A percentile compares a stretch with the other conserved stretches of the same genome.
phyloP scores from a whole-genome alignment of 1,140 invertebrate genomes.

The Hermetia illucens region DNA sequence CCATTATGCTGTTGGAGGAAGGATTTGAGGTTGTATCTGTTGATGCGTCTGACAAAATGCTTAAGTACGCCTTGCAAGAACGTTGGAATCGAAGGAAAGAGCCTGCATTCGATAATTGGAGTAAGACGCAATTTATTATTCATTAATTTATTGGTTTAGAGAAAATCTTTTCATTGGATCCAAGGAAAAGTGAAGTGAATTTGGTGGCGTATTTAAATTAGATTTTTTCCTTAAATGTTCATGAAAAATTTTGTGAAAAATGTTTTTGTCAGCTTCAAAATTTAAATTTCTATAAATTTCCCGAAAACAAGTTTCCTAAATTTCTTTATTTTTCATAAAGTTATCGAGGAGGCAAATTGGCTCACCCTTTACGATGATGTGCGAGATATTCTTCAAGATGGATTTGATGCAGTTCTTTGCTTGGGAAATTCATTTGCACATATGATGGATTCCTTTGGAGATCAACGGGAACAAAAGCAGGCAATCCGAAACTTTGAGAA shows the following conservation, averaged over 20 bases:
- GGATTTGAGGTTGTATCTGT: slow-evolving; percentile 73
- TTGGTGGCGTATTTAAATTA: too few relatives aligned
- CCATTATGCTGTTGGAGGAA: slow-evolving; percentile 73
- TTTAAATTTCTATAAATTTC: too few relatives aligned
- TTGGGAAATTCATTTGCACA: slow-evolving; percentile 83
- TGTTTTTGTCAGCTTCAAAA: too few relatives aligned
- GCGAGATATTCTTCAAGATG: slow-evolving; percentile 37
- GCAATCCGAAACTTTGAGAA: slow-evolving; percentile 62
- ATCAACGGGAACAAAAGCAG: slow-evolving; percentile 64
- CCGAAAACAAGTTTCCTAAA: too few relatives aligned
- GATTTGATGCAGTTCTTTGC: slow-evolving; percentile 72
- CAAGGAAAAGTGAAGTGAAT: too few relatives aligned
- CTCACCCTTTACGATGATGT: slow-evolving; percentile 57
- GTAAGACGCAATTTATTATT: too few relatives aligned
- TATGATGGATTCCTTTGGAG: slow-evolving; percentile 59
- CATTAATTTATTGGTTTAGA: too few relatives aligned
- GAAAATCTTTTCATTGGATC: too few relatives aligned
- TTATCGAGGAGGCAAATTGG: slow-evolving; percentile 73
- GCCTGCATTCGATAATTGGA: slow-evolving; percentile 64
- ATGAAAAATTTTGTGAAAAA: too few relatives aligned
- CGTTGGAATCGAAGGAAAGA: slow-evolving; percentile 72
- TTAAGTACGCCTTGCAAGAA: slow-evolving; percentile 73
- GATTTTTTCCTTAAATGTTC: too few relatives aligned
- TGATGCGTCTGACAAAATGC: slow-evolving; percentile 83
- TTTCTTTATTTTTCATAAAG: slow-evolving; percentile 30